Base-by-base conservation (phyloP, 2,888 invertebrate genomes). In the Eupithecia dodoneata region DNA sequence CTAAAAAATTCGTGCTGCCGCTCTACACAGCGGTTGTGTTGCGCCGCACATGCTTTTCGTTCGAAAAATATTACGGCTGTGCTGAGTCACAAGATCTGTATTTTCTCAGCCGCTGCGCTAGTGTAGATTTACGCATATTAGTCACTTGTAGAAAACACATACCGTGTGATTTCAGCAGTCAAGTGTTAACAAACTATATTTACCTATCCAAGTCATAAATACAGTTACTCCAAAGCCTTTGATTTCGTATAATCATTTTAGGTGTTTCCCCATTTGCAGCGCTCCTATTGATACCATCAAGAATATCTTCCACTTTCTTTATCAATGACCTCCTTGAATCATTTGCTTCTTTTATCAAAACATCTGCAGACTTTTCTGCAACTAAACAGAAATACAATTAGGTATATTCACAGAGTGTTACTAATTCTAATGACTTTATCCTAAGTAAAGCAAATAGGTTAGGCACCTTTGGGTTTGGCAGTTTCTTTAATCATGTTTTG, bases 161-260 rank as follows among this genome's bases (percentile, higher is more conserved):
- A n/a, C n/a, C n/a, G n/a, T n/a, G n/a, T n/a, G n/a, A n/a, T n/a
- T n/a, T n/a, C n/a, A n/a, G n/a, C n/a, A n/a, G n/a, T n/a, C n/a
- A n/a, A n/a, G n/a, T n/a, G 13, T 4, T 13, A 4, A 49, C 12
- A 12, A 65, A 65, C 30, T 30, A 44, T 90, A 96, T 30, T n/a
- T 90, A 96, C 96, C 93, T 91, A 83, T 95, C 93, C 80, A 94
- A 87, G 83, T 94, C 94, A 82, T 95, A 96, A 81, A 94, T 88
- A 80, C 96, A 96, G 83, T 96, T 96, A 78, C 93, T 94, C 94
- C 95, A 95, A 30, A 94, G 82, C 77, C 86, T 90, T 84, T 94
- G 95, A 81, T 95, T 95, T 84, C 95, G 89, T 73, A 95, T 87
- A 0, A 89, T 81, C 15, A 95, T 84, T 83, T 91, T 93, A 2